Conservation (phyloP, 2,888 invertebrate genomes). For the Tetropium fuscum region DNA sequence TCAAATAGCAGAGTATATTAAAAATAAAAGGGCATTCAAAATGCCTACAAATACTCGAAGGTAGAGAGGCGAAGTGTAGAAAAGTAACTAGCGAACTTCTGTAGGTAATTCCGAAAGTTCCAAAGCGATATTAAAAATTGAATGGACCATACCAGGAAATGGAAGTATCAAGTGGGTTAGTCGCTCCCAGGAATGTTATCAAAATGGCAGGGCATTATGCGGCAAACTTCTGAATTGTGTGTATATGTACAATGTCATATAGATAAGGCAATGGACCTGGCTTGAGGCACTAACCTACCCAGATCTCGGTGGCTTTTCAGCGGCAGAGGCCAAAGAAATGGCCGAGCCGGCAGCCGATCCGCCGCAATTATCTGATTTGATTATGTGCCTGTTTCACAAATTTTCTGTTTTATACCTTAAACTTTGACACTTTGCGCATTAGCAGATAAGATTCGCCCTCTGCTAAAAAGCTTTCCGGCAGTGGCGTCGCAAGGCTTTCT, state of each 20-base stretch:
- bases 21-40: constrained; percentile 17
- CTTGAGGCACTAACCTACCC: constrained; percentile 6
- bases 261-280: constrained; percentile 36
- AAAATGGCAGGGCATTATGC: constrained; percentile 42
- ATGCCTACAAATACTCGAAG: constrained; percentile 34
- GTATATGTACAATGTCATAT: constrained; percentile 41
- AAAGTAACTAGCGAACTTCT: constrained; percentile 41
- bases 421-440: constrained; percentile 12
- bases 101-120: constrained; percentile 48
- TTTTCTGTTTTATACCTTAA: constrained; percentile 26
- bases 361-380: constrained; percentile 31
- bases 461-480: too few relatives aligned
- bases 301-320: constrained; percentile 21
- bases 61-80: constrained; percentile 26
- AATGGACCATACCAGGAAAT: constrained; percentile 48
- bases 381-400: constrained; percentile 38
- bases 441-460: constrained; percentile 17
- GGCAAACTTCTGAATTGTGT: constrained; percentile 47
- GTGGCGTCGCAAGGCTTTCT: too few relatives aligned
- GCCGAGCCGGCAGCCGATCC: constrained; percentile 22
- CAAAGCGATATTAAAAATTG: constrained; percentile 50
- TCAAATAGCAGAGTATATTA: constrained; percentile 6
- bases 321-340: constrained; percentile 14
- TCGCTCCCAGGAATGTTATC: constrained; percentile 47
- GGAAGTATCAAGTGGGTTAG: constrained; percentile 47